These are phyloP conservation scores for Entomyzon cyanotis DNA, from an alignment of 2,113 vertebrate species.

Conservation along the genomic window DNA sequence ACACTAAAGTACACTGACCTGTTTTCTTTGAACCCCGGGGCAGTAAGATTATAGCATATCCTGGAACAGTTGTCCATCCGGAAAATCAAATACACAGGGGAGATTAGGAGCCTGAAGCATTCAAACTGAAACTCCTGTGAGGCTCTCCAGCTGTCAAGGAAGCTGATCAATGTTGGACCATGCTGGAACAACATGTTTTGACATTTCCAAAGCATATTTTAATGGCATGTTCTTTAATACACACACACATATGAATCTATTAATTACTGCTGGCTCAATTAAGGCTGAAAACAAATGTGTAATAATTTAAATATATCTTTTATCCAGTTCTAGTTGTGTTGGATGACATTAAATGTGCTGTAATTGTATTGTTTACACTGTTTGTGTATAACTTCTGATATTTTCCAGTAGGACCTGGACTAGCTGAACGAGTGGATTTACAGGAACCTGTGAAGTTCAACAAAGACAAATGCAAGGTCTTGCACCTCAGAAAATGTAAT, in stretches of 20 bases:
- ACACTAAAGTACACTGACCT: neutral
- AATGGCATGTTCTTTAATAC: neutral
- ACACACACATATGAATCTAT: neutral
- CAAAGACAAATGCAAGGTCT: neutral
- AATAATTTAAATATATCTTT: neutral
- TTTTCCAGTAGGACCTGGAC: neutral
- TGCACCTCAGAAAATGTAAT: neutral
- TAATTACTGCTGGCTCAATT: neutral
- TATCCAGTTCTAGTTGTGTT: neutral
- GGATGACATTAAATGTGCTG: neutral
- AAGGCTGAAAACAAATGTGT: neutral
- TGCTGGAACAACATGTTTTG: conserved; percentile 2
- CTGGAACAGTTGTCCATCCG: conserved; percentile 38
- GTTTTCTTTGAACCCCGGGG: neutral
- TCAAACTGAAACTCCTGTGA: neutral
- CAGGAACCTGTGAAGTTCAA: neutral
- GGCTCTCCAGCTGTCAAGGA: conserved; percentile 14
- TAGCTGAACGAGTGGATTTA: neutral
- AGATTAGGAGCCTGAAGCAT: neutral
- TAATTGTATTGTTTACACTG: neutral
- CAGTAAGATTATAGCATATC: neutral
- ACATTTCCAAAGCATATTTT: conserved; percentile 35
- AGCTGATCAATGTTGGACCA: neutral
- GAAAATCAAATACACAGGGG: neutral
- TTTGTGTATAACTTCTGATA: neutral